Evolutionary conservation across 2,797 vertebrate genomes (phyloP).

Genomic region (Sebastes diaconus): DNA sequence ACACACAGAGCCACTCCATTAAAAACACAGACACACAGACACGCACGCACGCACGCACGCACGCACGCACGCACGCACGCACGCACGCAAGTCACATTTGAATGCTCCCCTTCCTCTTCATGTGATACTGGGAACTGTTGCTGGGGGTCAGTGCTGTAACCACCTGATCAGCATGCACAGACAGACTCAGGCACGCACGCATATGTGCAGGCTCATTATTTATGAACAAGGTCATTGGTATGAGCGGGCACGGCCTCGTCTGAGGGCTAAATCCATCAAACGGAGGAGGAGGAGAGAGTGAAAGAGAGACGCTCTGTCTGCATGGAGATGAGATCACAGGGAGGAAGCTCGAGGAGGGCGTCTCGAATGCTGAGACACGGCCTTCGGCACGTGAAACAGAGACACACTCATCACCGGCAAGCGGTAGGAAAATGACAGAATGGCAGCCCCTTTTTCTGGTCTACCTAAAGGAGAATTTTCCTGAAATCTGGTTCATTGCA

Average conservation of each 20-base stretch:
- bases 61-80: not conserved
- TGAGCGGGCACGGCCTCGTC: slow-evolving; percentile 69
- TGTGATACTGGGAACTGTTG: slow-evolving; percentile 38
- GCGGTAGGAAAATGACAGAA: slow-evolving; percentile 28
- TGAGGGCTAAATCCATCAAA: slow-evolving; percentile 74
- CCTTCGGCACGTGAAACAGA: slow-evolving; percentile 31
- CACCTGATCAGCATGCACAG: slow-evolving; percentile 76
- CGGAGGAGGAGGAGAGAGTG: slow-evolving; percentile 38
- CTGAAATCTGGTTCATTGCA: slow-evolving; percentile 4
- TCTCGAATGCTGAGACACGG: slow-evolving; percentile 42
- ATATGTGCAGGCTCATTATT: slow-evolving; percentile 64
- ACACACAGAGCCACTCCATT: not conserved
- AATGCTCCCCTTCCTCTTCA: slow-evolving; percentile 4
- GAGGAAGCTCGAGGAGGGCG: slow-evolving; percentile 36
- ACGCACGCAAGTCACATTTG: slow-evolving; percentile 40
- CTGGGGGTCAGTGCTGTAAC: slow-evolving; percentile 55
- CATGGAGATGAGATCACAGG: slow-evolving; percentile 69
- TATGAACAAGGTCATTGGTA: slow-evolving; percentile 79
- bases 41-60: slow-evolving; percentile 12
- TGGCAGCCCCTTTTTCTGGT: slow-evolving; percentile 10
- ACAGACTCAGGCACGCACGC: slow-evolving; percentile 31
- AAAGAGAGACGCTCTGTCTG: slow-evolving; percentile 71
- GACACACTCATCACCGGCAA: slow-evolving; percentile 27
- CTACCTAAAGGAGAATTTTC: not conserved
- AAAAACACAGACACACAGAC: slow-evolving; percentile 9